Evolutionary conservation across 1,140 invertebrate species (phyloP).

Genomic region (Amyelois transitella): DNA sequence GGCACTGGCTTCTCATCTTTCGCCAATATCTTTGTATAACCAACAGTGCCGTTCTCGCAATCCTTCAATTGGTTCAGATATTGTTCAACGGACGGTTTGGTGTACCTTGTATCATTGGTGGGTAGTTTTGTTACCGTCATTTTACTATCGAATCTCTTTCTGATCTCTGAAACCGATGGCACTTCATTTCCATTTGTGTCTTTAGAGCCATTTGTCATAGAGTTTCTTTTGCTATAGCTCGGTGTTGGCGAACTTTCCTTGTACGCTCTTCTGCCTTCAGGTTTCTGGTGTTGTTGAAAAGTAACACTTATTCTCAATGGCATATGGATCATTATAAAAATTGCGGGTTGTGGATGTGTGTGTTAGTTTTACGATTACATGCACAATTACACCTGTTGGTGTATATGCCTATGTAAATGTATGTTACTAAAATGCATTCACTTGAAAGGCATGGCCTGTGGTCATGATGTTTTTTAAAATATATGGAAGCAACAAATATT

Average conservation of each 20-base stretch:
- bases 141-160: conserved; percentile 72
- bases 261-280: conserved; percentile 52
- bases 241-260: conserved; percentile 55
- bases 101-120: conserved; percentile 47
- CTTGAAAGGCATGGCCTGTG: conserved; percentile 1
- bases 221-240: conserved; percentile 50
- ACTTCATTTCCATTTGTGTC: conserved; percentile 76
- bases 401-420: background rate
- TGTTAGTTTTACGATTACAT: conserved; percentile 27
- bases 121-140: conserved; percentile 70
- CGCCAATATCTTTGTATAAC: conserved; percentile 43
- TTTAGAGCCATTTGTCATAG: conserved; percentile 53
- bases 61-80: conserved; percentile 63
- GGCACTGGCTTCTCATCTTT: conserved; percentile 66
- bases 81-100: conserved; percentile 52
- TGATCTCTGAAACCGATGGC: conserved; percentile 74
- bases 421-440: conserved; percentile 7
- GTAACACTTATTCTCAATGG: conserved; percentile 33
- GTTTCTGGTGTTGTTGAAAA: conserved; percentile 62
- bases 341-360: conserved; percentile 36
- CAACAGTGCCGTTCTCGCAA: conserved; percentile 54
- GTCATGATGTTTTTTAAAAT: background rate
- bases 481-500: background rate
- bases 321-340: conserved; percentile 11
- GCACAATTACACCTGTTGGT: background rate